These are phyloP conservation scores for Linyphia triangularis DNA, from an alignment of 2,888 invertebrate genomes.

Conservation along the genomic window DNA sequence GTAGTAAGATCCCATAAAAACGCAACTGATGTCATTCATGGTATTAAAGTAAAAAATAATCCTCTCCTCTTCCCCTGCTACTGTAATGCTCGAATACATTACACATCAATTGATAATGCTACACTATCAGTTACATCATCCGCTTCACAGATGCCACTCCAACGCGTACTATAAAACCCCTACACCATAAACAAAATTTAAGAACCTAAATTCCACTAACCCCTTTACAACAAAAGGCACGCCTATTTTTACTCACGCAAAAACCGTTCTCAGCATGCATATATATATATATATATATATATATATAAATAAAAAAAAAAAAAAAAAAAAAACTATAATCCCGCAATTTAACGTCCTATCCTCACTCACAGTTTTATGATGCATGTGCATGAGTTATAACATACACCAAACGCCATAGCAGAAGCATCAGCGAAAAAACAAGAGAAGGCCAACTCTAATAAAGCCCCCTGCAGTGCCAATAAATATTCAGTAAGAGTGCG, in stretches of 20 bases:
- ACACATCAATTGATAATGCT: no score
- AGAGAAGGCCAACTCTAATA: not conserved
- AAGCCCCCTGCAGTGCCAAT: constrained; percentile 55
- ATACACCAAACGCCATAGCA: not conserved
- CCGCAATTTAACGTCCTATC: constrained; percentile 44
- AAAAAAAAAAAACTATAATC: not conserved
- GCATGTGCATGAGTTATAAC: constrained; percentile 10
- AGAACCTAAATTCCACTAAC: constrained; percentile 23
- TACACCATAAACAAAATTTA: constrained; percentile 11
- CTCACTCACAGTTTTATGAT: constrained; percentile 66
- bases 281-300: no score
- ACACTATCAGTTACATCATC: no score
- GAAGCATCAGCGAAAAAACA: not conserved
- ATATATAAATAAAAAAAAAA: no score
- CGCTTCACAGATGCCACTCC: no score
- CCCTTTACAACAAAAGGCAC: not conserved
- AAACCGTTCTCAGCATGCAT: no score
- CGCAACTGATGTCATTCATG: no score
- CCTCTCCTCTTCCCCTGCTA: no score
- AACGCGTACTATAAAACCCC: not conserved
- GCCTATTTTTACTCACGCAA: not conserved
- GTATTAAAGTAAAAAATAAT: no score
- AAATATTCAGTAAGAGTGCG: constrained; percentile 66
- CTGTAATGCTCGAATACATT: no score
- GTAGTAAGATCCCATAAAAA: no score